These are phyloP conservation scores for Drosophila neonasuta DNA, from an alignment of 2,888 invertebrate genomes.

Conservation along the genomic window DNA sequence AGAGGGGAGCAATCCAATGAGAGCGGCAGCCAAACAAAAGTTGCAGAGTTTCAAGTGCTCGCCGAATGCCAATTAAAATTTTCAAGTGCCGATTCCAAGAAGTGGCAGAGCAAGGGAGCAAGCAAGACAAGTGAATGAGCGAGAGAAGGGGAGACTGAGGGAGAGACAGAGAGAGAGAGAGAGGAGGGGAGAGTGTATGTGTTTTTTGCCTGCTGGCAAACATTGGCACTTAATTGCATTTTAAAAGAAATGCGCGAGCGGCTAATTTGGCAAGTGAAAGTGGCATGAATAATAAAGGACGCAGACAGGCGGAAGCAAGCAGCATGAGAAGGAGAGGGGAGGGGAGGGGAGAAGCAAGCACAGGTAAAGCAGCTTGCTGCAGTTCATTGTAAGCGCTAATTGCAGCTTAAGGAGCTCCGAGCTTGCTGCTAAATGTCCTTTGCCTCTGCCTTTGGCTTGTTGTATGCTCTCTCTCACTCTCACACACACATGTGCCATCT, in stretches of 20 bases:
- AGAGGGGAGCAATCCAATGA: background rate
- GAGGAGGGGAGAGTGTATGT: background rate
- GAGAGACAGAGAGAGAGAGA: background rate
- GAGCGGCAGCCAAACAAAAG: conserved; percentile 45
- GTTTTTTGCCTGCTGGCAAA: conserved; percentile 46
- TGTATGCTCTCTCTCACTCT: conserved; percentile 1
- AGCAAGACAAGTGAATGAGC: background rate
- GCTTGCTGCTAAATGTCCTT: conserved; percentile 47
- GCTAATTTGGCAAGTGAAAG: conserved; percentile 74
- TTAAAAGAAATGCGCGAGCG: conserved; percentile 65
- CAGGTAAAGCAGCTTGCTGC: conserved; percentile 23
- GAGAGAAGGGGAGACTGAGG: background rate
- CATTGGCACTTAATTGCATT: conserved; percentile 72
- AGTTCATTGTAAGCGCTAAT: conserved; percentile 67
- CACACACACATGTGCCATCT: background rate
- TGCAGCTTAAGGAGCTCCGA: conserved; percentile 65
- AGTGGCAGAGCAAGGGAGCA: conserved; percentile 1
- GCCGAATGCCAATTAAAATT: conserved; percentile 70
- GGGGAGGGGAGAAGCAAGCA: background rate
- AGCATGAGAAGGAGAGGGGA: background rate
- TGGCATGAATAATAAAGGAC: conserved; percentile 70
- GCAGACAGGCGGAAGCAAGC: conserved; percentile 31
- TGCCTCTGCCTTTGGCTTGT: conserved; percentile 19
- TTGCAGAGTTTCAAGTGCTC: conserved; percentile 64
- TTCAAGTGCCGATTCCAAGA: conserved; percentile 48